Evolutionary conservation across 2,888 invertebrate species (phyloP).

Genomic region (Glaucopsyche alexis): DNA sequence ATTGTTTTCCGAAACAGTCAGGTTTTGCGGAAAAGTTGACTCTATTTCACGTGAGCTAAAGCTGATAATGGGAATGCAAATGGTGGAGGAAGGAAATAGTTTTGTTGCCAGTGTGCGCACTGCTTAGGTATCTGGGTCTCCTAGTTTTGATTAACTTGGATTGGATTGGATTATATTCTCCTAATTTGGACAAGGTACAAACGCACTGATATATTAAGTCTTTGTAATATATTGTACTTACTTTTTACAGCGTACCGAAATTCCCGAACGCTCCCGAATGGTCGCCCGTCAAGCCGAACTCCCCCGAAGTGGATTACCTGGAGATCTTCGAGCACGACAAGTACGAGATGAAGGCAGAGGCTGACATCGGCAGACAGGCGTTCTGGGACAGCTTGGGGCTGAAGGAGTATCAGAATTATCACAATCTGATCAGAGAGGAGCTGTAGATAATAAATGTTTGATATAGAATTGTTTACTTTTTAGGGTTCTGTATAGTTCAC

Average conservation of each 20-base stretch:
- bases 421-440: conserved; percentile 14
- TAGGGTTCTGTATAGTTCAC: too few species aligned
- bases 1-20: too few species aligned
- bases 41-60: too few species aligned
- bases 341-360: neutral
- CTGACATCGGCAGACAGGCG: conserved; percentile 4
- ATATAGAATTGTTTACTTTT: neutral
- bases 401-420: conserved; percentile 17
- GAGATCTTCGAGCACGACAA: neutral
- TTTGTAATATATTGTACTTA: neutral
- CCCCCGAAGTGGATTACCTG: neutral
- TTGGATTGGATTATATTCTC: too few species aligned
- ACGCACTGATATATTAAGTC: too few species aligned
- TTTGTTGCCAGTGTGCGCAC: too few species aligned
- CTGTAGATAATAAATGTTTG: conserved; percentile 6
- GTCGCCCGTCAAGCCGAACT: neutral
- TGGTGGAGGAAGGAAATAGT: too few species aligned
- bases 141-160: too few species aligned
- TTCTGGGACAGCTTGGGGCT: conserved; percentile 13
- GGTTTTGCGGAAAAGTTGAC: too few species aligned
- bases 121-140: too few species aligned
- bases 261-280: conserved; percentile 17
- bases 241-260: neutral
- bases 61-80: too few species aligned
- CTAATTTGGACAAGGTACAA: too few species aligned